These are phyloP conservation scores for Ellobium chinense DNA, from an alignment of 2,888 invertebrate genomes.

Conservation along the genomic window DNA sequence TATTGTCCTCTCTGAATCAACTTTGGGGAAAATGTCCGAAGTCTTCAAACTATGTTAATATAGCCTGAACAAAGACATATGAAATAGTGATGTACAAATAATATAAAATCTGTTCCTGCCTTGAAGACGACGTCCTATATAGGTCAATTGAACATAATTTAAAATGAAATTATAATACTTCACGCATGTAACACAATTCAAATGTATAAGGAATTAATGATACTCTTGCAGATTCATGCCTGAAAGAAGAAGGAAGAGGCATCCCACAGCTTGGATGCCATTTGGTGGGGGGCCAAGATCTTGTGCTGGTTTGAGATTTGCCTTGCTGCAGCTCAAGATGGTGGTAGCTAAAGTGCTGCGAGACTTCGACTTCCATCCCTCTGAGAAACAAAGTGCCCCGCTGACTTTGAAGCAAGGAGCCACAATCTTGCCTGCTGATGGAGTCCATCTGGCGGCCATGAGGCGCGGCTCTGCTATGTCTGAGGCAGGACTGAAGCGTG, in stretches of 20 bases:
- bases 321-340: constrained; percentile 73
- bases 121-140: too few species aligned
- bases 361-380: constrained; percentile 63
- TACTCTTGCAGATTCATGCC: constrained; percentile 70
- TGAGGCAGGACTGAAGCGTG: constrained; percentile 27
- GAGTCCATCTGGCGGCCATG: constrained; percentile 57
- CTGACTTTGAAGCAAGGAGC: constrained; percentile 70
- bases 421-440: constrained; percentile 69
- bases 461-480: constrained; percentile 40
- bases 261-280: constrained; percentile 73
- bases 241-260: constrained; percentile 59
- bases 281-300: constrained; percentile 74
- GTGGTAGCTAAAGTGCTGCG: constrained; percentile 65
- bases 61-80: too few species aligned
- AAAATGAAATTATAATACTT: too few species aligned
- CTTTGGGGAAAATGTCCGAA: too few species aligned
- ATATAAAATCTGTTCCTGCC: neutral
- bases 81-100: neutral
- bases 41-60: too few species aligned
- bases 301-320: constrained; percentile 73
- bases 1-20: too few species aligned
- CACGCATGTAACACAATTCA: too few species aligned
- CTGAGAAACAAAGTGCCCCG: constrained; percentile 56
- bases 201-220: too few species aligned
- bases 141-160: too few species aligned